phyloP scores from a whole-genome alignment of 2,113 vertebrate species.

The Telmatochromis sp. region DNA sequence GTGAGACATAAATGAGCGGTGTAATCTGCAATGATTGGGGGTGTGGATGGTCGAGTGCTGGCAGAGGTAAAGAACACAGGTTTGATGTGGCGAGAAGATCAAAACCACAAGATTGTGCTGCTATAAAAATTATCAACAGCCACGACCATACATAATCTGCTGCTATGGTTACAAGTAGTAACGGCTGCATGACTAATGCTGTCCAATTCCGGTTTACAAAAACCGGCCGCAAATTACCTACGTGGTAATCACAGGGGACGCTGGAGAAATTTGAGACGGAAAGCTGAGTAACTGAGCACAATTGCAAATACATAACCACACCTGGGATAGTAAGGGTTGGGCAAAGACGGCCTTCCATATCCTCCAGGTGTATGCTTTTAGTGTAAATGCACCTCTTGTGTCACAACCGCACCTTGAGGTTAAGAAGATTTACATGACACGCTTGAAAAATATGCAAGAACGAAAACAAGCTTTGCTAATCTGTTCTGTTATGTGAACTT shows the following conservation, averaged over 20 bases:
- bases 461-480: background rate
- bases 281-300: background rate
- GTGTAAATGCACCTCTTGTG: background rate
- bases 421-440: background rate
- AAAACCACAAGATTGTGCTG: background rate
- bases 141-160: background rate
- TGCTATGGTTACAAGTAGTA: background rate
- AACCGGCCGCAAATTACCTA: background rate
- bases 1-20: background rate
- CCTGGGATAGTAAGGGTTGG: background rate
- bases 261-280: background rate
- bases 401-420: slow-evolving; percentile 5
- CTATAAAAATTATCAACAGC: background rate
- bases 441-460: background rate
- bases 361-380: slow-evolving; percentile 28
- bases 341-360: background rate
- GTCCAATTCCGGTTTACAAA: slow-evolving; percentile 1
- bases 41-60: background rate
- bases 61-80: background rate
- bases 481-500: background rate
- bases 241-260: background rate
- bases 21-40: background rate
- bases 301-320: slow-evolving; percentile 7
- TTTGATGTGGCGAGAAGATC: background rate
- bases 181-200: background rate